A percentile compares a stretch with the other conserved stretches of the same genome.
Conservation (phyloP, 2,888 invertebrate species). For the Gibbula magus region DNA sequence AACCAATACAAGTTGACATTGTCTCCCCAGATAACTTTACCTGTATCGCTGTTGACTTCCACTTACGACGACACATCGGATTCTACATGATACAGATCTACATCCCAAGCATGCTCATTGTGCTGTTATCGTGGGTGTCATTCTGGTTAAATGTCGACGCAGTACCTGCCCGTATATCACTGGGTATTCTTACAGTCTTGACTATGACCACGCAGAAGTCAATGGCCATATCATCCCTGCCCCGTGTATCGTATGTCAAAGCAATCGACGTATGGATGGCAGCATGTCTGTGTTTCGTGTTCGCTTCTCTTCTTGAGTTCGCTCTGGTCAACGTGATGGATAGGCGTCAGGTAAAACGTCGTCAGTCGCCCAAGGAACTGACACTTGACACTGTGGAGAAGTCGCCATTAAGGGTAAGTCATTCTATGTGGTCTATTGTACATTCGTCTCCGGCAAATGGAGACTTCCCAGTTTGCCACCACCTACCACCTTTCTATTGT, state of each 20-base stretch:
- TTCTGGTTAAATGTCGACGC: constrained; percentile 65
- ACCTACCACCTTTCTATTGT: too few relatives aligned
- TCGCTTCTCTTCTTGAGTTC: constrained; percentile 59
- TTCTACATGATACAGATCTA: constrained; percentile 68
- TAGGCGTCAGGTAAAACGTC: constrained; percentile 36
- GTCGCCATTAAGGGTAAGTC: constrained; percentile 15
- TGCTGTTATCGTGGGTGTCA: constrained; percentile 64
- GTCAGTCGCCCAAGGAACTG: not conserved
- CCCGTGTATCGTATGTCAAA: constrained; percentile 63
- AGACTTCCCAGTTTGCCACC: too few relatives aligned
- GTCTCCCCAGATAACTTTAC: constrained; percentile 53
- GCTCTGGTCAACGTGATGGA: constrained; percentile 60
- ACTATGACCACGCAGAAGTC: constrained; percentile 61
- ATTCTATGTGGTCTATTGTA: too few relatives aligned
- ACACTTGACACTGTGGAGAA: constrained; percentile 11
- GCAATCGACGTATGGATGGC: constrained; percentile 68
- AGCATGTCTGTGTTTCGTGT: constrained; percentile 61
- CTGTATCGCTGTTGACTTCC: constrained; percentile 56
- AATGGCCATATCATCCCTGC: constrained; percentile 49
- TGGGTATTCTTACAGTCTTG: constrained; percentile 58
- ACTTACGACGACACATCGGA: constrained; percentile 58
- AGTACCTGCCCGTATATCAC: constrained; percentile 59
- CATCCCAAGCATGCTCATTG: constrained; percentile 63
- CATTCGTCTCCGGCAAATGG: too few relatives aligned
- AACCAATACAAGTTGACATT: too few relatives aligned